Conservation (phyloP, 2,113 vertebrate species). For the Suricata suricatta region DNA sequence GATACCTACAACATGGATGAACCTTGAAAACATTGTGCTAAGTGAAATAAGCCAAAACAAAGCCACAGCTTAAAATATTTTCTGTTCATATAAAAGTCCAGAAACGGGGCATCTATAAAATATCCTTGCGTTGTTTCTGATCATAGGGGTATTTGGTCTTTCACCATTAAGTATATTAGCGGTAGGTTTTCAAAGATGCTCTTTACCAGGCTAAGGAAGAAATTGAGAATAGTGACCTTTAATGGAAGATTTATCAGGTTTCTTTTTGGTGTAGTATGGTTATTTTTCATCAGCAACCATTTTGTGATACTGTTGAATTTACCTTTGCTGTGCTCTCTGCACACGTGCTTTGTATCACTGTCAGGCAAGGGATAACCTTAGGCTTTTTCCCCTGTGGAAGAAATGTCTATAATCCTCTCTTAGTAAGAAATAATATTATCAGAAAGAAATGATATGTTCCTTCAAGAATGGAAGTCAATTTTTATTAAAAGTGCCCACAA, state of each 20-base stretch:
- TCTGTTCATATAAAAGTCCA: not conserved
- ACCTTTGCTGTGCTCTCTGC: not conserved
- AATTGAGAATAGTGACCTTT: not conserved
- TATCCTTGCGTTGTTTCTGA: not conserved
- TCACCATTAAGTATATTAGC: not conserved
- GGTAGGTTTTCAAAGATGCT: not conserved
- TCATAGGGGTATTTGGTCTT: not conserved
- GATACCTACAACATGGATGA: not conserved
- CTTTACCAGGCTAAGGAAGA: not conserved
- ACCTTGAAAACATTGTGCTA: not conserved
- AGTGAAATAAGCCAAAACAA: not conserved
- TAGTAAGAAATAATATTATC: not conserved
- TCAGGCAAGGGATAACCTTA: not conserved
- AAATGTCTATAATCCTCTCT: not conserved
- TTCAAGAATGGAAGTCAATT: not conserved
- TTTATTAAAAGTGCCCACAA: not conserved
- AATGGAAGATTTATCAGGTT: not conserved
- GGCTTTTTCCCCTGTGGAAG: not conserved
- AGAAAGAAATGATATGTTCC: not conserved
- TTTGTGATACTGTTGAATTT: not conserved
- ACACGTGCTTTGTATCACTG: not conserved
- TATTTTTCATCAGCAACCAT: not conserved
- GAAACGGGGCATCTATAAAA: not conserved
- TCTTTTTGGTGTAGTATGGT: not conserved
- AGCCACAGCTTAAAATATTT: not conserved